Base-by-base conservation (phyloP, 2,113 vertebrate species). In the Sapayoa aenigma region DNA sequence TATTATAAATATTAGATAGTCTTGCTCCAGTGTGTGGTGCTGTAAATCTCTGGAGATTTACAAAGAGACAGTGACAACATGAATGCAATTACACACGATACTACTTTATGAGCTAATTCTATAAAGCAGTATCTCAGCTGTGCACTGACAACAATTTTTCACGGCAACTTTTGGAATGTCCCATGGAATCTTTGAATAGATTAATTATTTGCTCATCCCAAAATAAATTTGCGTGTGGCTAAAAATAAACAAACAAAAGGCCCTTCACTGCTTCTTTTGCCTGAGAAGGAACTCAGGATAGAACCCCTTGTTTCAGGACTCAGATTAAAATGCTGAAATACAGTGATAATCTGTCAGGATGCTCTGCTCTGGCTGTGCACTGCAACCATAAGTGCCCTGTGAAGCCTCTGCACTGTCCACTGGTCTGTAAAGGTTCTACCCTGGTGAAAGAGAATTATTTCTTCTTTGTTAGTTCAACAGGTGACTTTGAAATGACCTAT, bases 1-100 rank as follows among this genome's bases (percentile, higher is more conserved):
- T 88, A 86, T 94, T 95, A 77, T 93, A 98, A 97, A 95, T 97
- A 87, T 97, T 96, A 96, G 62, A 92, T 95, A 79, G 74, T 80
- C 73, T 95, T 65, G 84, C 76, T 95, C 68, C 94, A 84, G 89
- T 41, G 84, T 88, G 87, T 71, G 90, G 78, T 76, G 84, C 85
- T 79, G 92, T 93, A 97, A 96, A 97, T 95, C 94, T 95, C 90
- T 71, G 72, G 94, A 96, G 96, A 76, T 95, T 96, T 95, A 81
- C 78, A 85, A 93, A 95, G 75, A 90, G 90, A 94, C 84, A 90
- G 74, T 84, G 92, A 94, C 93, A 96, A 97, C 95, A 89, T 52
- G 50, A 96, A 94, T 65, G 77, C 96, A 96, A 87, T 95, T 97
- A 94, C 81, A 89, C 75, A 89, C 12, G 58, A 94, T 78, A 84